Base-by-base conservation (phyloP, 37 sponge, comb jelly and placozoan genomes). In the Bolinopsis microptera region DNA sequence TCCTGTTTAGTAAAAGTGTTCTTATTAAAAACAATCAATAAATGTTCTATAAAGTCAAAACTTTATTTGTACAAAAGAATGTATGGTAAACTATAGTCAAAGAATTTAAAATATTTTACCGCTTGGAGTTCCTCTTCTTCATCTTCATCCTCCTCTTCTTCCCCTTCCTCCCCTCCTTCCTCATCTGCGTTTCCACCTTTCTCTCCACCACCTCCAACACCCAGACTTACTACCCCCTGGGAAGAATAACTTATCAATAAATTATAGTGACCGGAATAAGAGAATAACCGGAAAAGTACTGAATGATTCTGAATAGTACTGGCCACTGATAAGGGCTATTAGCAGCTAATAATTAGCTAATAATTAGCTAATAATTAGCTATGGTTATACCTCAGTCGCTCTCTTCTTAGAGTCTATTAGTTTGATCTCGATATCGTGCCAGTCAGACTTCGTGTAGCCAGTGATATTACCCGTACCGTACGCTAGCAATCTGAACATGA, bases 351-450 rank as follows among this genome's bases (percentile, higher is more conserved):
- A n/a, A n/a, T n/a, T n/a, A n/a, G n/a, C n/a, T n/a, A n/a, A n/a
- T n/a, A n/a, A n/a, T n/a, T n/a, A n/a, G n/a, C n/a, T n/a, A n/a
- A n/a, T n/a, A n/a, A n/a, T n/a, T n/a, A n/a, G n/a, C n/a, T 48
- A 48, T 48, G 61, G 13, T 48, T 48, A 2, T 32, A 86, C 90
- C 90, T 86, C 90, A 16, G 90, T 86, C 1, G 90, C 38, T 86
- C 35, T 86, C 61, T 86, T 40, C 22, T 86, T 86, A 25, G 90
- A 86, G 30, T 86, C 90, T 25, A 86, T 86, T 16, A 86, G 90
- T 40, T 86, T 86, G 41, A 86, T 86, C 61, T 86, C 90, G 30
- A 86, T 39, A 26, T 86, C 90, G 26, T 86, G 90, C 90, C 90
- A 86, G 26, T 86, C 90, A 30, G 90, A 86, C 22, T 41, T 39